A percentile compares a stretch with the other conserved stretches of the same genome.
phyloP scores from a whole-genome alignment of 1,140 invertebrate species.

The Artemia franciscana region DNA sequence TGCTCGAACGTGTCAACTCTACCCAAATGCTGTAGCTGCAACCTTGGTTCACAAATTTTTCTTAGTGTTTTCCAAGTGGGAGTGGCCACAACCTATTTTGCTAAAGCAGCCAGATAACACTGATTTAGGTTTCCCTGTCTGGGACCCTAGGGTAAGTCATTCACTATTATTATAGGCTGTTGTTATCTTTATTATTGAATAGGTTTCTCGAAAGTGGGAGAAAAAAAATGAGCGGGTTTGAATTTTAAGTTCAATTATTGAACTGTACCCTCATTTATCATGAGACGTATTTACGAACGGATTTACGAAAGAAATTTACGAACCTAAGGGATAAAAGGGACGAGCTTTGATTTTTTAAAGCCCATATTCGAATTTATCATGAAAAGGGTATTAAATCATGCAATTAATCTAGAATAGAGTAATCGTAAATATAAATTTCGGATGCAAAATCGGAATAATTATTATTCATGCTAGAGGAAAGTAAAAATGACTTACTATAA shows the following conservation, averaged over 20 bases:
- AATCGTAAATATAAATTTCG: too few species aligned
- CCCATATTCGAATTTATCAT: too few species aligned
- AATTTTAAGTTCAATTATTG: constrained; percentile 1
- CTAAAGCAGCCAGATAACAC: constrained; percentile 72
- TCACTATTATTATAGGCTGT: background rate
- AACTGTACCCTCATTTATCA: background rate
- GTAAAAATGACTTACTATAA: too few species aligned
- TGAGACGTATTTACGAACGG: background rate
- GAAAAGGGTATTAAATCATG: too few species aligned
- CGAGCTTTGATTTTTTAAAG: too few species aligned
- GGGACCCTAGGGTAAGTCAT: constrained; percentile 63
- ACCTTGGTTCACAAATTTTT: constrained; percentile 96
- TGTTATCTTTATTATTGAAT: constrained; percentile 3
- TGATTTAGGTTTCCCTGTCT: constrained; percentile 71
- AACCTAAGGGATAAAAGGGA: too few species aligned
- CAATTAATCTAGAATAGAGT: too few species aligned
- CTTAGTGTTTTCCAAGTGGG: constrained; percentile 86
- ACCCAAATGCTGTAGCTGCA: constrained; percentile 85
- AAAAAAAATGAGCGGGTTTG: background rate
- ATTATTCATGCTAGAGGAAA: too few species aligned
- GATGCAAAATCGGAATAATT: too few species aligned
- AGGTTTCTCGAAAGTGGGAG: constrained; percentile 2
- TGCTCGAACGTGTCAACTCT: constrained; percentile 89
- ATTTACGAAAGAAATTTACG: too few species aligned
- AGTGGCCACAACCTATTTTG: constrained; percentile 92